Percentiles rank a stretch among this genome's conserved stretches.
Conservation (phyloP, 2,888 invertebrate genomes). For the Tridacna crocea region DNA sequence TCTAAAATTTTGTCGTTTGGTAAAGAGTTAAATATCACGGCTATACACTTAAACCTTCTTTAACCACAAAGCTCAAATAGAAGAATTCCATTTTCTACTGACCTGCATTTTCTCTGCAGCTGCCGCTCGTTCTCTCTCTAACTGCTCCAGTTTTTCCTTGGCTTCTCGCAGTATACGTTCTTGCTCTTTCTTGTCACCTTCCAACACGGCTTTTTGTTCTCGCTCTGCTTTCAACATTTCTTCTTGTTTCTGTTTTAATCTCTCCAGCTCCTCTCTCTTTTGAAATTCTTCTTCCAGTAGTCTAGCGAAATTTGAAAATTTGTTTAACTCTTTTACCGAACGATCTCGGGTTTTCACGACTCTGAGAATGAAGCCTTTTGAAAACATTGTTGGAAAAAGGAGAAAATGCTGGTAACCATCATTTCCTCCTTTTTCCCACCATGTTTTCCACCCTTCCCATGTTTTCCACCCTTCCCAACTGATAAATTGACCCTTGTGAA, state of each 20-base stretch:
- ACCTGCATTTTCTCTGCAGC: slow-evolving; percentile 83
- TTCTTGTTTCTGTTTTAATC: slow-evolving; percentile 91
- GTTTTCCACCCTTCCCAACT: no score
- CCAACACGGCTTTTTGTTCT: slow-evolving; percentile 90
- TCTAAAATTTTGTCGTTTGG: no score
- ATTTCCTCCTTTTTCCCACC: no score
- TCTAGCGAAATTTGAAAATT: slow-evolving; percentile 48
- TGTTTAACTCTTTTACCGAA: background rate
- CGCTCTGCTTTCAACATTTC: slow-evolving; percentile 90
- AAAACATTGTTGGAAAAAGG: no score
- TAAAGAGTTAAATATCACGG: no score
- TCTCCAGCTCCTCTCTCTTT: slow-evolving; percentile 91
- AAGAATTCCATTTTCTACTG: background rate
- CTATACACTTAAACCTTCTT: no score
- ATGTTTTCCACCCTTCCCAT: no score
- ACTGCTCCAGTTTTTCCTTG: slow-evolving; percentile 62
- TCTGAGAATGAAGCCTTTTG: no score
- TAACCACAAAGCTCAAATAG: no score
- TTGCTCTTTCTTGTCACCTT: slow-evolving; percentile 87
- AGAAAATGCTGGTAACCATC: no score
- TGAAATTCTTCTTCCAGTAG: slow-evolving; percentile 93
- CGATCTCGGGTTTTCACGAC: no score
- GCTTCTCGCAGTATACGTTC: slow-evolving; percentile 65
- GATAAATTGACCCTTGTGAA: no score
- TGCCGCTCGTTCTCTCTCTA: slow-evolving; percentile 87